A percentile compares a stretch with the other conserved stretches of the same genome.
These are phyloP conservation scores for Alloscopus bannaensis DNA, from an alignment of 2,888 invertebrate species.

Conservation along the genomic window DNA sequence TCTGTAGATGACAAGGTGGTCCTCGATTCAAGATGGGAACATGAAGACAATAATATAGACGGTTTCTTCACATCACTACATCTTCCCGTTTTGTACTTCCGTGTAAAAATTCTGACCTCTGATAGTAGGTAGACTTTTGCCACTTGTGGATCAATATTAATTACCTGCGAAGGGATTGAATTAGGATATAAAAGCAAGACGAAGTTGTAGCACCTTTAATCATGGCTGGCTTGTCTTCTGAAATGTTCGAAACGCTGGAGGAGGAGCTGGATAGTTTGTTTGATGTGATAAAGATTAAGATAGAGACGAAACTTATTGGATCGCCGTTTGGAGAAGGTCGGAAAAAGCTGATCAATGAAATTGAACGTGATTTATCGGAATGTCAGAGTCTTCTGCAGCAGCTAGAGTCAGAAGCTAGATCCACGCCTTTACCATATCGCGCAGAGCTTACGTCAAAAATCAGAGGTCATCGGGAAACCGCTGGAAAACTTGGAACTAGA, in stretches of 20 bases:
- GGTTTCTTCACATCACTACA: too few species aligned
- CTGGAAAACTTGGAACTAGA: constrained; percentile 66
- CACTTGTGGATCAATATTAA: too few species aligned
- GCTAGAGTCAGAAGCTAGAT: constrained; percentile 76
- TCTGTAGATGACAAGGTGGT: too few species aligned
- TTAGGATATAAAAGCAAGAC: too few species aligned
- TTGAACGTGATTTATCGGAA: constrained; percentile 73
- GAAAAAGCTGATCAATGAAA: constrained; percentile 73
- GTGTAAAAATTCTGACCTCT: too few species aligned
- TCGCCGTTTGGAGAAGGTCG: constrained; percentile 73
- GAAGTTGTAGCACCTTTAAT: too few species aligned
- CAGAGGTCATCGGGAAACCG: constrained; percentile 68
- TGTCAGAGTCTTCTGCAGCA: constrained; percentile 74
- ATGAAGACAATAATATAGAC: too few species aligned
- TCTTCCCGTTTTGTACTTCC: too few species aligned
- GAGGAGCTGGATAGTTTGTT: constrained; percentile 70
- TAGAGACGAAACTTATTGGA: constrained; percentile 68
- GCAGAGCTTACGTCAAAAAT: constrained; percentile 71
- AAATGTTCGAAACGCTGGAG: constrained; percentile 73
- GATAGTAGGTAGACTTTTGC: too few species aligned
- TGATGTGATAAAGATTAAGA: constrained; percentile 69
- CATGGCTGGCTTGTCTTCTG: constrained; percentile 67
- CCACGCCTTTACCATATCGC: constrained; percentile 72
- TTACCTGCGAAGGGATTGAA: too few species aligned
- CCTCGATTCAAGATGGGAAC: too few species aligned